Base-by-base conservation (phyloP, 2,888 invertebrate genomes). In the Acanthosepion lycidas region DNA sequence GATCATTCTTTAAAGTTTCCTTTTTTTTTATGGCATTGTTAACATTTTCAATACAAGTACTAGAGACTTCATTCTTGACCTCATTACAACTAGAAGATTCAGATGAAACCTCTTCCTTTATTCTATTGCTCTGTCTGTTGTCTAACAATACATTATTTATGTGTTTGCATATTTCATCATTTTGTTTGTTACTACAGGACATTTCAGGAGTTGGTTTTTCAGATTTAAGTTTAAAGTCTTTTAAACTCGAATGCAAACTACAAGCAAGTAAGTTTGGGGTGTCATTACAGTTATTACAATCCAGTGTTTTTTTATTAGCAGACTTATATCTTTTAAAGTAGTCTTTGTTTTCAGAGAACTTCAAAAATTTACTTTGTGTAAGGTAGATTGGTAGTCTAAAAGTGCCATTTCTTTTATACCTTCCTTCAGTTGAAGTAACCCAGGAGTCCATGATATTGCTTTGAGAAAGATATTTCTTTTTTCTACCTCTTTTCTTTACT, bases 381-480 rank as follows among this genome's bases (percentile, higher is more conserved):
- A 78, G 78, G n/a, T 78, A 78, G 78, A n/a, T 78, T 78, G 78
- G 78, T 78, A 78, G 78, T n/a, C 78, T 78, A 78, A 78, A 78
- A 78, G n/a, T n/a, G 78, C 78, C n/a, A n/a, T 78, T 78, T 78
- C 15, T 78, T 78, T 78, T 78, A 9, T n/a, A 78, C 78, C n/a
- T 78, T n/a, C 78, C n/a, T 78, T 78, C n/a, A n/a, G n/a, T n/a
- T 78, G 78, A n/a, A 15, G 78, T 78, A 78, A n/a, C n/a, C 78
- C 78, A 78, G 12, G 78, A 78, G 4, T 78, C n/a, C 6, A 78
- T n/a, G 15, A 9, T 12, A 78, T n/a, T 78, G 12, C 78, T n/a
- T 2, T 78, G 78, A 78, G n/a, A n/a, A n/a, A n/a, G 12, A 78
- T 78, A 78, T 78, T 78, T 78, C 78, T 78, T 78, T 78, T 78